These are phyloP conservation scores for Danio tinwini DNA, from an alignment of 2,797 vertebrate species.

Conservation along the genomic window DNA sequence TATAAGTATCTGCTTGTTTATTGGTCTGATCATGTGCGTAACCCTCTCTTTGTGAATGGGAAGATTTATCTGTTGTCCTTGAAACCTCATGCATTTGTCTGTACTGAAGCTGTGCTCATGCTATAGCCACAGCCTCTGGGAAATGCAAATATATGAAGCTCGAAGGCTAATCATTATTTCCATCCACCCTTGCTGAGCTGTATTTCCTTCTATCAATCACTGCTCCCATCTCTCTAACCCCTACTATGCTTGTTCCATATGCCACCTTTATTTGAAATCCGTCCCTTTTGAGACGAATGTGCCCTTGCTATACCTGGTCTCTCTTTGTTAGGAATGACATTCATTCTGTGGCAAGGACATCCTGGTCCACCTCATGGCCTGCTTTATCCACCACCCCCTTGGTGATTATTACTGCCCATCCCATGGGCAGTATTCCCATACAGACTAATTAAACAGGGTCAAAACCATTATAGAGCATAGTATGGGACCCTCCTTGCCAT, in stretches of 20 bases:
- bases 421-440: constrained; percentile 48
- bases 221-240: constrained; percentile 11
- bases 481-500: constrained; percentile 27
- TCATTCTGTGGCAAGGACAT: constrained; percentile 50
- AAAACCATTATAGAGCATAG: constrained; percentile 40
- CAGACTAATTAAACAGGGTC: constrained; percentile 51
- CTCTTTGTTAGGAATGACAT: constrained; percentile 36
- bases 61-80: constrained; percentile 28
- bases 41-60: background rate
- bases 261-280: constrained; percentile 13
- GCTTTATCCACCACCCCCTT: constrained; percentile 7
- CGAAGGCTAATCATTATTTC: constrained; percentile 36
- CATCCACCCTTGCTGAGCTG: constrained; percentile 20
- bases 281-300: constrained; percentile 21
- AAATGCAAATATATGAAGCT: constrained; percentile 42
- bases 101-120: background rate
- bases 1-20: background rate
- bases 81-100: constrained; percentile 23
- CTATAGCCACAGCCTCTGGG: constrained; percentile 22
- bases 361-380: background rate
- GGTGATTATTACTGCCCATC: constrained; percentile 30
- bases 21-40: background rate
- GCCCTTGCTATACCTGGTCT: constrained; percentile 43
- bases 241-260: constrained; percentile 27
- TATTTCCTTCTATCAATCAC: constrained; percentile 30